Percentiles rank a stretch among this genome's conserved stretches.
Evolutionary conservation across 2,797 vertebrate genomes (phyloP).

Genomic region (Gila robusta): DNA sequence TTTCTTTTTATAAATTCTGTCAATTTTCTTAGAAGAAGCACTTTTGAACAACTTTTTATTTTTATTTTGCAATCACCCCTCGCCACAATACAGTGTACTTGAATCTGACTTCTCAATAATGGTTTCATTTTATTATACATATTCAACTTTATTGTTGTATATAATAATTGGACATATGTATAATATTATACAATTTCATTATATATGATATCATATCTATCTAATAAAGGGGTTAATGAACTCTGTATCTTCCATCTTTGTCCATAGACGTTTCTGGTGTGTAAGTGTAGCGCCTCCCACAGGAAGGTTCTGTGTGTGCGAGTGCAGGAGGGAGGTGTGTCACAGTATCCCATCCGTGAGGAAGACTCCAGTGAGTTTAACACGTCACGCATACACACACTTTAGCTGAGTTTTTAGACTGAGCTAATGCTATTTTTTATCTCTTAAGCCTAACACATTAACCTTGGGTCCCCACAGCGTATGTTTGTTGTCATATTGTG

Average conservation of each 20-base stretch:
- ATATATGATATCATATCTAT: background rate
- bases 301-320: constrained; percentile 87
- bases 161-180: background rate
- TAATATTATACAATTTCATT: background rate
- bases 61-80: background rate
- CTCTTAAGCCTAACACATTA: background rate
- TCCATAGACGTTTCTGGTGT: constrained; percentile 87
- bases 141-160: background rate
- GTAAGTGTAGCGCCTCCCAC: constrained; percentile 84
- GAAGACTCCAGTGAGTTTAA: constrained; percentile 83
- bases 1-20: background rate
- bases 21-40: background rate
- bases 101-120: background rate
- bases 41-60: background rate
- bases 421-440: background rate
- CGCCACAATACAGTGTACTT: background rate
- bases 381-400: constrained; percentile 24
- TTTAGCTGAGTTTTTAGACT: background rate
- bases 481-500: background rate
- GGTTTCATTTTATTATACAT: background rate
- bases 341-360: constrained; percentile 85
- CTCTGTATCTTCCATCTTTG: background rate
- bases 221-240: background rate
- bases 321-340: constrained; percentile 77
- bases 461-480: background rate